These are phyloP conservation scores for Aricia artaxerxes DNA, from an alignment of 2,888 invertebrate species.

Conservation along the genomic window DNA sequence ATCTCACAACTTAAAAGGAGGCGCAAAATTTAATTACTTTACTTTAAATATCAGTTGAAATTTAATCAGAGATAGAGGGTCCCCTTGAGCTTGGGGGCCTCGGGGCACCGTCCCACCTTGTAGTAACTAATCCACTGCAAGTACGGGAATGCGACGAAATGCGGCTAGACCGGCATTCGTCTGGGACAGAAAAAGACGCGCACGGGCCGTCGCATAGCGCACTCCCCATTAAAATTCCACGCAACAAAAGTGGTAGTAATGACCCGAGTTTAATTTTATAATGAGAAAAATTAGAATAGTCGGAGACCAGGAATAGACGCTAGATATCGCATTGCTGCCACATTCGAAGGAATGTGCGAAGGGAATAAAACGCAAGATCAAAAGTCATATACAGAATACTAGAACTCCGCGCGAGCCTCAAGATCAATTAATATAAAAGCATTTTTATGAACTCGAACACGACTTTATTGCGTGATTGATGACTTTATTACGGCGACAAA, in stretches of 20 bases:
- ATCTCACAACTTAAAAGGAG: too few species aligned
- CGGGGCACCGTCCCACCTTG: too few species aligned
- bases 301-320: slow-evolving; percentile 30
- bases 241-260: slow-evolving; percentile 52
- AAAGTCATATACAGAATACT: neutral
- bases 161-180: slow-evolving; percentile 43
- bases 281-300: slow-evolving; percentile 35
- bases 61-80: neutral
- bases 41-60: too few species aligned
- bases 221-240: slow-evolving; percentile 71
- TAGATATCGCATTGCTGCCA: neutral
- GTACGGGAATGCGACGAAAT: slow-evolving; percentile 51
- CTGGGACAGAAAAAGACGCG: slow-evolving; percentile 51
- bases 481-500: neutral
- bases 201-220: slow-evolving; percentile 52
- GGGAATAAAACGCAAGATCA: neutral
- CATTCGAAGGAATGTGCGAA: neutral
- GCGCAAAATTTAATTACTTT: too few species aligned
- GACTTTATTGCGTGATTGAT: slow-evolving; percentile 2
- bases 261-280: slow-evolving; percentile 35
- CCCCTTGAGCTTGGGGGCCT: neutral
- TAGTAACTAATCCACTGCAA: slow-evolving; percentile 22
- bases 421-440: neutral
- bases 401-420: neutral
- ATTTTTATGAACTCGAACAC: neutral